Evolutionary conservation across 2,113 vertebrate genomes (phyloP).

Genomic region (Channa argus): DNA sequence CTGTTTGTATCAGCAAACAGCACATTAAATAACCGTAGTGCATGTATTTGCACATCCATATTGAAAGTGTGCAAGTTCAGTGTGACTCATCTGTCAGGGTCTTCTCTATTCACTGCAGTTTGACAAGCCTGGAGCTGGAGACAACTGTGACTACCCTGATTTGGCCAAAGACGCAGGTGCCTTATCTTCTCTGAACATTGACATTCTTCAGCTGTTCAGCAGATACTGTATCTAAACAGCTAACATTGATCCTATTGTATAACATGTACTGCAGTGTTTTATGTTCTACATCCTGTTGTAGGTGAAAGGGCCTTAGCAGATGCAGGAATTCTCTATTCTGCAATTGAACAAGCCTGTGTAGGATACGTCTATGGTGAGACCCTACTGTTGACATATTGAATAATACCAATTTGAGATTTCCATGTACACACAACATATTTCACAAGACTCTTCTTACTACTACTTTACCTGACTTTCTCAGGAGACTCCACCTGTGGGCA

Average conservation of each 20-base stretch:
- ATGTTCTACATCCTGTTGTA: slow-evolving; percentile 58
- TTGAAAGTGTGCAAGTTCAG: too few species aligned
- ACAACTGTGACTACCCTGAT: slow-evolving; percentile 90
- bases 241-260: not conserved
- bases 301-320: slow-evolving; percentile 91
- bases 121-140: slow-evolving; percentile 83
- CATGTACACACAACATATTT: not conserved
- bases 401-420: not conserved
- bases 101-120: slow-evolving; percentile 83
- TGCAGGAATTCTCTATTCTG: slow-evolving; percentile 90
- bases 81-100: too few species aligned
- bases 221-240: slow-evolving; percentile 2
- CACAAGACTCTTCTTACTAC: not conserved
- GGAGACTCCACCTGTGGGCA: slow-evolving; percentile 95
- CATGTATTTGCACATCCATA: too few species aligned
- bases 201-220: not conserved
- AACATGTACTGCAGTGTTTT: not conserved
- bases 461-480: slow-evolving; percentile 44
- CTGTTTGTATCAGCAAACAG: too few species aligned
- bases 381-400: not conserved
- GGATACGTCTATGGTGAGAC: slow-evolving; percentile 95
- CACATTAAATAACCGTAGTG: too few species aligned
- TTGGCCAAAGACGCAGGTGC: slow-evolving; percentile 96
- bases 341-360: slow-evolving; percentile 91
- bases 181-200: slow-evolving; percentile 15